These are phyloP conservation scores for Anarsia innoxiella DNA, from an alignment of 2,888 invertebrate species.

Conservation along the genomic window DNA sequence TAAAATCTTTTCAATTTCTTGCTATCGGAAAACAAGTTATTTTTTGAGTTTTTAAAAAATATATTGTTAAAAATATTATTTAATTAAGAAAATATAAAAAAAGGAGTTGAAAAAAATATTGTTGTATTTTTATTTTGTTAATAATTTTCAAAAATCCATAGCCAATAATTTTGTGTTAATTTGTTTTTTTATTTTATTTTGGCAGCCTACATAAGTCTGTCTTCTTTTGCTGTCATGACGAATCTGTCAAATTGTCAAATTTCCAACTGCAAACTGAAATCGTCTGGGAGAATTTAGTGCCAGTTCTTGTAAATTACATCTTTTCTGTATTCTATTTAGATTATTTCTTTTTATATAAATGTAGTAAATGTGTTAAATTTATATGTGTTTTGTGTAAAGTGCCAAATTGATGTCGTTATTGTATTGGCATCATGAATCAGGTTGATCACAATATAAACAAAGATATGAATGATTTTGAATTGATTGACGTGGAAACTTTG, in stretches of 20 bases:
- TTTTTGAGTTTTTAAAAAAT: too few relatives aligned
- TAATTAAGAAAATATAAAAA: too few relatives aligned
- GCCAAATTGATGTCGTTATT: conserved; percentile 69
- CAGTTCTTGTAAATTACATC: conserved; percentile 45
- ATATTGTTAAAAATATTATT: too few relatives aligned
- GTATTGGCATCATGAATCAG: conserved; percentile 62
- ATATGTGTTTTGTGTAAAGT: conserved; percentile 58
- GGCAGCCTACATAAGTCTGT: too few relatives aligned
- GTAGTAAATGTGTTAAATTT: conserved; percentile 53
- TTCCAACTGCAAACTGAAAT: conserved; percentile 47
- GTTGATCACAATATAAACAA: conserved; percentile 73
- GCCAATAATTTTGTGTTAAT: too few relatives aligned
- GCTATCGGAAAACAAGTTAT: too few relatives aligned
- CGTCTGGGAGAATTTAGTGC: conserved; percentile 58
- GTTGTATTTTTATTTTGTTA: too few relatives aligned
- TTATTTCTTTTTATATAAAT: conserved; percentile 48
- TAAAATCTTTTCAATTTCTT: too few relatives aligned
- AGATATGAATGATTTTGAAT: conserved; percentile 71
- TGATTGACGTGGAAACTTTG: conserved; percentile 74
- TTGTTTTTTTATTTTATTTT: too few relatives aligned
- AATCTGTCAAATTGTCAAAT: conserved; percentile 48
- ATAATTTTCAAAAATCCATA: too few relatives aligned
- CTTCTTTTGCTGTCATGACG: too few relatives aligned
- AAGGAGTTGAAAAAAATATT: too few relatives aligned
- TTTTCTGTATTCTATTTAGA: conserved; percentile 55